Conservation (phyloP, 2,888 invertebrate species). For the Ophioninae sp. region DNA sequence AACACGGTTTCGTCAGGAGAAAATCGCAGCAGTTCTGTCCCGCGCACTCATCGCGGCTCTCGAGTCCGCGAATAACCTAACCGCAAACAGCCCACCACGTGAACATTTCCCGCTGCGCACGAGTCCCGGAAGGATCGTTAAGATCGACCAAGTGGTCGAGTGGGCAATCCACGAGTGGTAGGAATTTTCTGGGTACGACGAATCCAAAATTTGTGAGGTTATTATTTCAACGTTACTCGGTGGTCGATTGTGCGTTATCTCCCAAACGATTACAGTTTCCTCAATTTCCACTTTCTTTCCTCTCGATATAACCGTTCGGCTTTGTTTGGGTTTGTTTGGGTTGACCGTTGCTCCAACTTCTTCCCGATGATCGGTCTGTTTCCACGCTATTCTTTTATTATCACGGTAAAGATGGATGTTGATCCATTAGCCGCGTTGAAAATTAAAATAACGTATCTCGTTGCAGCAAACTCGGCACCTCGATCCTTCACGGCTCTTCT, state of each 20-base stretch:
- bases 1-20: not conserved
- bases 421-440: not conserved
- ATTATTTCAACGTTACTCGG: not conserved
- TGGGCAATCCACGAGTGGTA: not conserved
- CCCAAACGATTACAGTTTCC: not conserved
- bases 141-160: not conserved
- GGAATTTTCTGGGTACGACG: not conserved
- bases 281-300: not conserved
- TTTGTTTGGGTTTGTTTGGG: not conserved
- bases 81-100: not conserved
- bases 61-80: not conserved
- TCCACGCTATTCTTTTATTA: not conserved
- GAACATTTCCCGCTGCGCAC: not conserved
- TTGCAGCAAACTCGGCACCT: not conserved
- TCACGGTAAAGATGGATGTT: not conserved
- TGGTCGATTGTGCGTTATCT: not conserved
- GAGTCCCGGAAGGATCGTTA: not conserved
- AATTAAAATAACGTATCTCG: not conserved
- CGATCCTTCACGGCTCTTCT: constrained; percentile 60
- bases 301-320: not conserved
- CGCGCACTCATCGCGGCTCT: not conserved
- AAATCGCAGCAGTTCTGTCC: not conserved
- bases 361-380: not conserved
- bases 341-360: not conserved
- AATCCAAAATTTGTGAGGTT: no score